Base-by-base conservation (phyloP, 2,888 invertebrate species). In the Andrena chrysosceles region DNA sequence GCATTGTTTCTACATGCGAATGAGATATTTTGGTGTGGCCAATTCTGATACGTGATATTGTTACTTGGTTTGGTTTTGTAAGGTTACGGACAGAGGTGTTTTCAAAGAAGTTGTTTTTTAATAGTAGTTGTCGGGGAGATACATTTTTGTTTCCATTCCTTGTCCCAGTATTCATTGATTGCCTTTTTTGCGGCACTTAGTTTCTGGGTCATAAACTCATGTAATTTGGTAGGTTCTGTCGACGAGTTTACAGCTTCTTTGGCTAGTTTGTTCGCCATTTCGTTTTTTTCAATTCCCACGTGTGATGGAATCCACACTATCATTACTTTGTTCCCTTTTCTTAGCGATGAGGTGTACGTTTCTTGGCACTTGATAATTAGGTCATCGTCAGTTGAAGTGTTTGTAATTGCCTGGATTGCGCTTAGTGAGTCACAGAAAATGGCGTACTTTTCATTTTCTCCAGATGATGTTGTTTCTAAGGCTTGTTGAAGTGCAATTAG, bases 231-330 rank as follows among this genome's bases (percentile, higher is more conserved):
- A 16, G 23, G 23, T 63, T 42, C 20, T 42, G 16, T 23, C 2
- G 20, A 13, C 5, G 63, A 42, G 42, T 23, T 63, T 8, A 23
- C 63, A 35, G 23, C 23, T 63, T 42, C 7, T 20, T 7, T 63
- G 10, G 62, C 33, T n/a, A 20, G 1, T 62, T 62, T 8, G 62
- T 35, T 33, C 2, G 62, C 62, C 20, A 7, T 62, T 63, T 72
- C 54, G 1, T 66, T 66, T 1, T 23, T 66, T 49, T 66, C 66
- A n/a, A 49, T 66, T 16, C 48, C 64, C 7, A 10, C 33, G 16
- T 66, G 64, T 23, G 48, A 66, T 48, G 48, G 64, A 26, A 67
- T 67, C 67, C 67, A 67, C n/a, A 67, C 48, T 3, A 67, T 16
- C 1, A 8, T 23, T 2, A 67, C 13, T 52, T 8, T 29, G 2